Conservation (phyloP, 2,888 invertebrate species). For the Caenorhabditis doughertyi region DNA sequence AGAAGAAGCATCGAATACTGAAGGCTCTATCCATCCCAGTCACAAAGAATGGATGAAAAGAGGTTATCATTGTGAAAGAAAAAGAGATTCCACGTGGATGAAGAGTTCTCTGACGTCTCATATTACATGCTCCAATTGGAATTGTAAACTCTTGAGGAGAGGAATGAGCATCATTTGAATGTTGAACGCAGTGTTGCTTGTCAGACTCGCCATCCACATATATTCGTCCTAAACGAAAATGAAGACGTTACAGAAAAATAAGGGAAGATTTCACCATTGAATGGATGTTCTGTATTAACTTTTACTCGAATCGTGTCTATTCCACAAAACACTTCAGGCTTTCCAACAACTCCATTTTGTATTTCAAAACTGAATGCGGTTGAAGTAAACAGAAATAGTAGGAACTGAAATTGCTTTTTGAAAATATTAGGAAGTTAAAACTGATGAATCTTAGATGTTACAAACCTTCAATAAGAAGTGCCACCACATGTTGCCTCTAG, state of each 20-base stretch:
- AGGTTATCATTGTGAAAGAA: constrained; percentile 82
- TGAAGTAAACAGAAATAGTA: constrained; percentile 11
- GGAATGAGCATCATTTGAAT: constrained; percentile 46
- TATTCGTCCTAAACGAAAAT: constrained; percentile 76
- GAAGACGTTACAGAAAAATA: no score
- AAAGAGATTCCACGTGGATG: constrained; percentile 82
- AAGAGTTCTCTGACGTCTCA: constrained; percentile 80
- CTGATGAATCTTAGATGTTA: not conserved
- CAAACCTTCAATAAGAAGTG: constrained; percentile 37
- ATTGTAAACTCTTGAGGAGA: constrained; percentile 74
- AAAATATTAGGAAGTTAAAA: not conserved
- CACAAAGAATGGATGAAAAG: constrained; percentile 82
- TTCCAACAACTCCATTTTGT: constrained; percentile 73
- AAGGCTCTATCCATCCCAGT: constrained; percentile 82
- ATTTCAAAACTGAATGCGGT: constrained; percentile 42
- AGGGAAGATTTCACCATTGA: no score
- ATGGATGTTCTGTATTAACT: constrained; percentile 74
- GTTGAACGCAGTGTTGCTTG: constrained; percentile 75
- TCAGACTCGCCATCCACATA: constrained; percentile 82
- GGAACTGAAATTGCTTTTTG: not conserved
- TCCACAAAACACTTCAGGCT: constrained; percentile 79
- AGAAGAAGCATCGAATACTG: constrained; percentile 82
- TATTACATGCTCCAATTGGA: constrained; percentile 82
- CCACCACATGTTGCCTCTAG: constrained; percentile 34
- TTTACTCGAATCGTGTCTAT: constrained; percentile 75